Base-by-base conservation (phyloP, 2,113 vertebrate genomes). In the Otocyon megalotis region DNA sequence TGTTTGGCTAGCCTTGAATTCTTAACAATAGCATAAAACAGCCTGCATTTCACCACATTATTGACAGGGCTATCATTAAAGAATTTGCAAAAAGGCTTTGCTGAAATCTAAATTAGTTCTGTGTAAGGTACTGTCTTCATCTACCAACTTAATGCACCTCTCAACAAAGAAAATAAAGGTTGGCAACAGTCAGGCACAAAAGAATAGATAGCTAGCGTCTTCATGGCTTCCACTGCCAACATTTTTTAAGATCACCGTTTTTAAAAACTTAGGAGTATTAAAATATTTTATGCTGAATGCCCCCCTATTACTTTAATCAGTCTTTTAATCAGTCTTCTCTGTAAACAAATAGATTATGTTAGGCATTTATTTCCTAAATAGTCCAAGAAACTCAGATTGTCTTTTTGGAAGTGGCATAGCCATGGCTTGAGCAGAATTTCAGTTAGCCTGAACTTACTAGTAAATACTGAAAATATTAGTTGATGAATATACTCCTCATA, bases 51-150 rank as follows among this genome's bases (percentile, higher is more conserved):
- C 32, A 91, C 93, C 22, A 79, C 1, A 1, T 84, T 96, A 97
- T 65, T 48, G 92, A 94, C 82, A 88, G 28, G 56, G 26, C 62
- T 58, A 97, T 74, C 56, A 30, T 89, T 81, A 88, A 50, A 91
- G 67, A 95, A 95, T 94, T 56, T 97, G 96, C 88, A 90, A 95
- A 95, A 87, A 77, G 16, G 50, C 71, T 94, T 95, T 93, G 69
- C 90, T 90, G 65, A 97, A 96, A 92, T 93, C 88, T 92, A 88
- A 83, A 95, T 85, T 56, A 95, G 65, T 72, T 92, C 48, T 90
- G 48, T 83, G 82, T 62, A 86, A 80, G 17, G 26, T 60, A 82
- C 24, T 81, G 30, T 72, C 16, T 83, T 81, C 62, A 88, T 72
- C 84, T 65, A 53, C 53, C 92, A 97, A 93, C 11, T 60, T 77